Base-by-base conservation (phyloP, 2,797 vertebrate species). In the Esox lucius region DNA sequence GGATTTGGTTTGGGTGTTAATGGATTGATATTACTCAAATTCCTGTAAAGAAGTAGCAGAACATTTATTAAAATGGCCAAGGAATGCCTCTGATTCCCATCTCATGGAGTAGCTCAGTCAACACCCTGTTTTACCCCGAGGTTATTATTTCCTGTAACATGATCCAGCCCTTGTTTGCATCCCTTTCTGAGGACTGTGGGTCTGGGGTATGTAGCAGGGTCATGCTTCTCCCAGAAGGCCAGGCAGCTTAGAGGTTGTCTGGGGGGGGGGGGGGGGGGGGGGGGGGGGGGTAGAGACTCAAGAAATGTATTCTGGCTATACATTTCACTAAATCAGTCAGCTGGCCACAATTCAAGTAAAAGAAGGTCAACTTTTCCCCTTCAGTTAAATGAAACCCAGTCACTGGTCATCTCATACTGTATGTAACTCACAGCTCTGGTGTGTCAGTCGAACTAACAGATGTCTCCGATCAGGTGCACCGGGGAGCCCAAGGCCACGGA, bases 81-180 rank as follows among this genome's bases (percentile, higher is more conserved):
- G 26, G 56, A 51, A 19, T 22, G 51, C 49, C 26, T 35, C 26
- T 5, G 35, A 83, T 86, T 86, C 83, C 77, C 78, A 85, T 86
- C 83, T 78, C 78, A 85, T 48, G 88, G 87, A 87, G 87, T 82
- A 33, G 65, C 77, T 93, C 91, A 81, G 81, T 91, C 91, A 91
- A 78, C 86, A 59, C 75, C 64, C 51, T 51, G 79, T 88, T 83
- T 87, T 85, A 85, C 82, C 74, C 70, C 66, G 66, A 64, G 31
- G 64, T 74, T 80, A 77, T 84, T 80, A 82, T 81, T 84, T 91
- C 85, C 84, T 88, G 91, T 86, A 86, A 92, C 46, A 1, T 6
- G 48, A 91, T 78, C 74, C 68, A 49, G 28, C 77, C 24, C 67
- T 70, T 67, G 66, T 76, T 13, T 35, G 76, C 71, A 73, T 74